Percentiles rank a stretch among this genome's conserved stretches.
Evolutionary conservation across 2,888 invertebrate genomes (phyloP).

Genomic region (Cyclophora punctaria): DNA sequence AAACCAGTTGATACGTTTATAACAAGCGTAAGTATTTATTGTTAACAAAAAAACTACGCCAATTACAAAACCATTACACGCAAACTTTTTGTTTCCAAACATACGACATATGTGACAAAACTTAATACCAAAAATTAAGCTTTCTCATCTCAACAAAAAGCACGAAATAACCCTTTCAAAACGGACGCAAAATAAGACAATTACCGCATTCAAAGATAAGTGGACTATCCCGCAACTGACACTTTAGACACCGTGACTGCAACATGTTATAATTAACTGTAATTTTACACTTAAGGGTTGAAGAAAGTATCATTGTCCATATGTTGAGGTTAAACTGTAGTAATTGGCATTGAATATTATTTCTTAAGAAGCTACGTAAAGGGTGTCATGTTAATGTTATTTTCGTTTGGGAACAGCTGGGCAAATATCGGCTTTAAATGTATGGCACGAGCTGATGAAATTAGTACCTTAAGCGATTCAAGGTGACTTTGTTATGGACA

Average conservation of each 20-base stretch:
- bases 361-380: constrained; percentile 18
- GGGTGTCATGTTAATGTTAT: constrained; percentile 18
- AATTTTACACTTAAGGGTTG: constrained; percentile 54
- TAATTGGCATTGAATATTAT: constrained; percentile 16
- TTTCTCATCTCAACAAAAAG: constrained; percentile 34
- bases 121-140: constrained; percentile 10
- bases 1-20: no score
- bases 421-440: constrained; percentile 8
- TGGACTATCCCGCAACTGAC: constrained; percentile 68
- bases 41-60: neutral
- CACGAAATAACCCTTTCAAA: constrained; percentile 44
- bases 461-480: neutral
- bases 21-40: no score
- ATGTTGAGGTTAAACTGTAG: constrained; percentile 42
- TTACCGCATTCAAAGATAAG: constrained; percentile 45
- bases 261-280: constrained; percentile 55
- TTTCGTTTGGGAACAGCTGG: constrained; percentile 16
- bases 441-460: neutral
- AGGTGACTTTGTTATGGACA: no score
- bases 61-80: neutral
- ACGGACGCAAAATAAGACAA: constrained; percentile 34
- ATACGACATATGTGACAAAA: neutral
- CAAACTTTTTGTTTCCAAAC: no score
- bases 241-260: constrained; percentile 58
- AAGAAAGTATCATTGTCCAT: constrained; percentile 58